Conservation (phyloP, 2,113 vertebrate genomes). For the Galemys pyrenaicus region DNA sequence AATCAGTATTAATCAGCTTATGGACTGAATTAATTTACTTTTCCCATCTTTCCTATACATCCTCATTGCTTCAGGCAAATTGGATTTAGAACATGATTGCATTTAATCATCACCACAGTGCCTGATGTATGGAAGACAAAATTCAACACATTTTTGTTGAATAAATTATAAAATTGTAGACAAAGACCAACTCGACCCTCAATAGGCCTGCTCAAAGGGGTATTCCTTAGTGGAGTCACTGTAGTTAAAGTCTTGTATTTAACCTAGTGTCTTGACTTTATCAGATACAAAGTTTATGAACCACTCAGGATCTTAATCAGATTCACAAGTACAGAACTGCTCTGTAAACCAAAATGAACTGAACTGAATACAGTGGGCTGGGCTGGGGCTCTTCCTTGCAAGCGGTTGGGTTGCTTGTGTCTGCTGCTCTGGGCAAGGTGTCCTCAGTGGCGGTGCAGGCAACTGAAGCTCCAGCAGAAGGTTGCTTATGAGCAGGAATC, state of each 20-base stretch:
- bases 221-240: background rate
- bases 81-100: background rate
- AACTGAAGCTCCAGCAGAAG: background rate
- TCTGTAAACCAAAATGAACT: background rate
- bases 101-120: background rate
- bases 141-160: background rate
- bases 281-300: background rate
- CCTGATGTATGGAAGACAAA: background rate
- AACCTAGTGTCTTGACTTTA: background rate
- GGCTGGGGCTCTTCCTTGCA: background rate
- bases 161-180: background rate
- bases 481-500: background rate
- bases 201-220: background rate
- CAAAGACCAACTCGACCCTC: background rate
- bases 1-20: background rate
- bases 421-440: accelerated
- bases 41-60: background rate
- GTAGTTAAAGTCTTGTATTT: background rate
- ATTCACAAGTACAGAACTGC: background rate
- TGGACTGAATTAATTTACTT: background rate
- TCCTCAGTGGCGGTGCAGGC: background rate
- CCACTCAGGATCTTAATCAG: background rate
- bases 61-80: background rate
- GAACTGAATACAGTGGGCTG: background rate
- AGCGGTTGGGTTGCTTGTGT: background rate